Percentiles rank a stretch among this genome's conserved stretches.
Evolutionary conservation across 2,113 vertebrate species (phyloP).

Genomic region (Triplophysa siluroides): DNA sequence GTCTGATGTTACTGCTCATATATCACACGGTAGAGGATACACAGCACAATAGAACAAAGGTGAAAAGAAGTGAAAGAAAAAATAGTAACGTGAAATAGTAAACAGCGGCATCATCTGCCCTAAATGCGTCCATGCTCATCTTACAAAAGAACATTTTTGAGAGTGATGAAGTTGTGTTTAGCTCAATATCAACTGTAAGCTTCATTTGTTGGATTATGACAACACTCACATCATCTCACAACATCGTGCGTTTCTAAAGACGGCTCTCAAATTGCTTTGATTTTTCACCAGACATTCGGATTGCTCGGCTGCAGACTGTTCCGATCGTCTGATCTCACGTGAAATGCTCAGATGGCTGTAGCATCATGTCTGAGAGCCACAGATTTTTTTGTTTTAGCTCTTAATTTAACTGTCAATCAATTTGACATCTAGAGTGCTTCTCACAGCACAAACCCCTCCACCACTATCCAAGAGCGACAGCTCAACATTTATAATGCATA

Average conservation of each 20-base stretch:
- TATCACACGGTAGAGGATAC: neutral
- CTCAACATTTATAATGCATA: constrained; percentile 29
- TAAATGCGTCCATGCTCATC: too few relatives aligned
- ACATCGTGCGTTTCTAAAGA: neutral
- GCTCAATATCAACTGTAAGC: neutral
- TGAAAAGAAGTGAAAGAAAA: neutral
- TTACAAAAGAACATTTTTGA: too few relatives aligned
- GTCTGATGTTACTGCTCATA: constrained; percentile 14
- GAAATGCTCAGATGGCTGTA: neutral
- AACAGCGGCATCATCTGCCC: too few relatives aligned
- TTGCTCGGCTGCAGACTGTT: neutral
- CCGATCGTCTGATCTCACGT: neutral
- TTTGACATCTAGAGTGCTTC: constrained; percentile 10
- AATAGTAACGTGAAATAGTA: neutral
- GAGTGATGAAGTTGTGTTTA: neutral
- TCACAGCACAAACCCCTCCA: neutral
- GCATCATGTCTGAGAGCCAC: neutral
- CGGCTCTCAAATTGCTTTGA: neutral
- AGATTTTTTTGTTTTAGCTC: constrained; percentile 23
- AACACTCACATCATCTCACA: neutral
- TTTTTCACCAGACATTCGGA: neutral
- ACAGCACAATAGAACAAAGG: neutral
- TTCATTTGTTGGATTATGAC: neutral
- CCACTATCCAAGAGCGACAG: neutral
- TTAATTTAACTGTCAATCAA: constrained; percentile 38